Conservation (phyloP, 1,140 invertebrate species). For the Coelopa frigida region DNA sequence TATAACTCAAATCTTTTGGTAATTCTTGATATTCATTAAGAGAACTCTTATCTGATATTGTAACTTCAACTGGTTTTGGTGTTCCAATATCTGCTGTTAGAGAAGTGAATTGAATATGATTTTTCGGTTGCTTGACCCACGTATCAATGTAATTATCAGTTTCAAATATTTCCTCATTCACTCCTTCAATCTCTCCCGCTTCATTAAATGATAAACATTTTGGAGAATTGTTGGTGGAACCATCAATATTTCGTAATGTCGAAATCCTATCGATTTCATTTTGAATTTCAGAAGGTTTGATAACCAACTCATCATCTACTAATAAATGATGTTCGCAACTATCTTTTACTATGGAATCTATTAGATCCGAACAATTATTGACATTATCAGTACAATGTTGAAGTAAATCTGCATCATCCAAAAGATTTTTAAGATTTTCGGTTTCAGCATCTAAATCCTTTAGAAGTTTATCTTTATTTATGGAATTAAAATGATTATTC, state of each 20-base stretch:
- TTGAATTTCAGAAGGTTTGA: too few species aligned
- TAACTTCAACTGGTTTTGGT: not conserved
- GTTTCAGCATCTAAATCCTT: conserved; percentile 28
- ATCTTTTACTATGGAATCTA: conserved; percentile 53
- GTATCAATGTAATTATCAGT: conserved; percentile 22
- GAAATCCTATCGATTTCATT: too few species aligned
- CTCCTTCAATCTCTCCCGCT: conserved; percentile 41
- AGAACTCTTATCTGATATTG: not conserved
- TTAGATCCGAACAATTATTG: conserved; percentile 45
- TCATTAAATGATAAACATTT: conserved; percentile 44
- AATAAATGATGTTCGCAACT: conserved; percentile 48
- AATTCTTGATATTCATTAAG: conserved; percentile 44
- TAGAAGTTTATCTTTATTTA: too few species aligned
- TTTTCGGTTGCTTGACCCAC: too few species aligned
- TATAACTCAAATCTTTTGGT: conserved; percentile 52
- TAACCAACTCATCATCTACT: conserved; percentile 9
- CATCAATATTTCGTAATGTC: too few species aligned
- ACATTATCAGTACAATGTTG: conserved; percentile 50
- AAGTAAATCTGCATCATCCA: conserved; percentile 44
- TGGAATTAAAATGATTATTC: too few species aligned
- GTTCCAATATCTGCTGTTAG: not conserved
- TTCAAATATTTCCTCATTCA: conserved; percentile 37
- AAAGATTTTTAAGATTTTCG: conserved; percentile 40
- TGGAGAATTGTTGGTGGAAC: too few species aligned
- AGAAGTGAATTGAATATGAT: too few species aligned